Conservation (phyloP, 2,888 invertebrate genomes). For the Andrena bucephala region DNA sequence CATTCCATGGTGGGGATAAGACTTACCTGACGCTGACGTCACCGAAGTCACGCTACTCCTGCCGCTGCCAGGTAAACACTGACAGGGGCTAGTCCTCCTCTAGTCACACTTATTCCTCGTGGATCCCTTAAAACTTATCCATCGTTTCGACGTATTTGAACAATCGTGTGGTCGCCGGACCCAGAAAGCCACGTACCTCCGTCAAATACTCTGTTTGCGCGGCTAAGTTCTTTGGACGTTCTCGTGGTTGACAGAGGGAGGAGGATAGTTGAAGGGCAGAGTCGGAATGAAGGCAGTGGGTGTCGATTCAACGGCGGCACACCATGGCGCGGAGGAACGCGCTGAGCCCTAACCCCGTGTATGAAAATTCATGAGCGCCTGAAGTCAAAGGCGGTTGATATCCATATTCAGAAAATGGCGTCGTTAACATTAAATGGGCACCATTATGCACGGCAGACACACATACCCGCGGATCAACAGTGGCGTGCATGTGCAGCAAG, state of each 20-base stretch:
- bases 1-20: constrained; percentile 70
- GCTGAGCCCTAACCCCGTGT: constrained; percentile 61
- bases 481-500: constrained; percentile 66
- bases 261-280: background rate
- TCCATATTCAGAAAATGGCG: constrained; percentile 83
- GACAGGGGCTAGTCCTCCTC: constrained; percentile 41
- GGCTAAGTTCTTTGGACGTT: background rate
- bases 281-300: constrained; percentile 59
- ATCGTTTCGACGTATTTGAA: background rate
- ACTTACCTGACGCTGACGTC: constrained; percentile 79
- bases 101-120: constrained; percentile 31
- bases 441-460: constrained; percentile 77
- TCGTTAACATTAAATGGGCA: constrained; percentile 84
- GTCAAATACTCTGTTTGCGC: background rate
- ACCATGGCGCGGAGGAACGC: constrained; percentile 57
- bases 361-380: constrained; percentile 83
- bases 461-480: constrained; percentile 36
- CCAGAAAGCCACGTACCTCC: background rate
- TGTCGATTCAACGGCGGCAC: constrained; percentile 54
- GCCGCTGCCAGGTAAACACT: constrained; percentile 71
- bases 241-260: background rate
- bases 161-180: background rate
- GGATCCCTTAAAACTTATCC: background rate
- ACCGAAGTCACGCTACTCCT: constrained; percentile 77
- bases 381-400: constrained; percentile 80